Conservation (phyloP, 2,888 invertebrate species). For the Oxycera nigricornis region DNA sequence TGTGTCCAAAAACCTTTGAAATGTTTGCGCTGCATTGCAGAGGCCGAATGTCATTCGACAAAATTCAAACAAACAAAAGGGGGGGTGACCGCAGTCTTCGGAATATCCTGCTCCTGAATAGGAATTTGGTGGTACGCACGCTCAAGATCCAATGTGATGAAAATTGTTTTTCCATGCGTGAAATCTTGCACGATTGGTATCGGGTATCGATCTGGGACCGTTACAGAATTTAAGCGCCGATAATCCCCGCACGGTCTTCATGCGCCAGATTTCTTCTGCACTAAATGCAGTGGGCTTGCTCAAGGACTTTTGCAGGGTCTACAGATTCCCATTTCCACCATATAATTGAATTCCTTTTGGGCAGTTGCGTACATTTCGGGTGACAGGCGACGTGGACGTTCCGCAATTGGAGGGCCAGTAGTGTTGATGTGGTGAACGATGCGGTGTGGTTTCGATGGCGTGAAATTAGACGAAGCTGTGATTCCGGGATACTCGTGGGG, state of each 20-base stretch:
- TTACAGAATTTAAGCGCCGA: slow-evolving; percentile 50
- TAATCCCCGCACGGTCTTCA: slow-evolving; percentile 54
- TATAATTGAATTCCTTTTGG: slow-evolving; percentile 23
- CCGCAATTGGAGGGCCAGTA: neutral
- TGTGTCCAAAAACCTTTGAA: slow-evolving; percentile 54
- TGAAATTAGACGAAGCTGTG: neutral
- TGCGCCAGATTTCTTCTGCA: slow-evolving; percentile 45
- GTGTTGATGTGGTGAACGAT: neutral
- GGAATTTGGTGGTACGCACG: slow-evolving; percentile 22
- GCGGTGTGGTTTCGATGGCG: neutral
- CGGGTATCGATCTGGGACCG: slow-evolving; percentile 54
- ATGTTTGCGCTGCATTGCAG: slow-evolving; percentile 42
- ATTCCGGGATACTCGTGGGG: neutral
- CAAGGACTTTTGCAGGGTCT: slow-evolving; percentile 56
- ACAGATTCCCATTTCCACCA: slow-evolving; percentile 54
- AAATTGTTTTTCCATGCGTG: slow-evolving; percentile 47
- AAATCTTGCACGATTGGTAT: slow-evolving; percentile 52
- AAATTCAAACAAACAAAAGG: neutral
- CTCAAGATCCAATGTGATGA: slow-evolving; percentile 49
- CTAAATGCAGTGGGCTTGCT: slow-evolving; percentile 55
- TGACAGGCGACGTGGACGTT: slow-evolving; percentile 12
- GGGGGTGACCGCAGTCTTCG: neutral
- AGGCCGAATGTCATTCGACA: neutral
- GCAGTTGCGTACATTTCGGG: slow-evolving; percentile 4
- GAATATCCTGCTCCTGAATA: neutral